A percentile compares a stretch with the other conserved stretches of the same genome.
phyloP scores from a whole-genome alignment of 2,797 vertebrate genomes.

The Anguilla megastoma region DNA sequence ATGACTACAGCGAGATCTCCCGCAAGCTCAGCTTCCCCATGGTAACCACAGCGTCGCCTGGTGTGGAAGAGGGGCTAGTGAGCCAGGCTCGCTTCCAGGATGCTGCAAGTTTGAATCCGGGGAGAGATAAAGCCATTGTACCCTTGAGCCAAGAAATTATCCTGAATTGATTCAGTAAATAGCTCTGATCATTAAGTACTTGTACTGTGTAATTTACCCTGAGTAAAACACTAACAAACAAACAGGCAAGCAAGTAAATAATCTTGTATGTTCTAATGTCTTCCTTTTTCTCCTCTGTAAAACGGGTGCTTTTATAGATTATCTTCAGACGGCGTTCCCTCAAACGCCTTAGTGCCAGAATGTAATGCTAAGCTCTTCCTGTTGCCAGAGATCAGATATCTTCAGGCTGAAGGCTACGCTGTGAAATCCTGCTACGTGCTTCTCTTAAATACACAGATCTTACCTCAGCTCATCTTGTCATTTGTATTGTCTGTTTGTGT shows the following conservation, averaged over 20 bases:
- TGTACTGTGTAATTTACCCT: background rate
- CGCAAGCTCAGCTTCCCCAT: conserved; percentile 94
- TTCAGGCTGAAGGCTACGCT: background rate
- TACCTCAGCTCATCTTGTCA: background rate
- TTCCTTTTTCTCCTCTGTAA: background rate
- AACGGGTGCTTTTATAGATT: background rate
- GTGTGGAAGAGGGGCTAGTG: background rate
- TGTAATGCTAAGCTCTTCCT: background rate
- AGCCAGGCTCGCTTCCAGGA: background rate
- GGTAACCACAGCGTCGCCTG: conserved; percentile 68
- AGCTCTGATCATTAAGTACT: background rate
- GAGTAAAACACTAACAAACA: background rate
- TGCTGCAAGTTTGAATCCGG: background rate
- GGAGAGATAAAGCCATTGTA: background rate
- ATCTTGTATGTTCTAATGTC: background rate
- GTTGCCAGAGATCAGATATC: background rate
- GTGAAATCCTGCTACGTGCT: background rate
- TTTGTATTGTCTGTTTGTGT: background rate
- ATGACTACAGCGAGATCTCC: conserved; percentile 94
- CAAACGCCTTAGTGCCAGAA: background rate
- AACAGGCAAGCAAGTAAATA: background rate
- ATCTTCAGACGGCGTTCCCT: background rate
- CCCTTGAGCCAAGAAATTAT: background rate
- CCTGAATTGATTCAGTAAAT: background rate
- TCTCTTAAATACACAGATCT: background rate